Percentiles rank a stretch among this genome's conserved stretches.
These are phyloP conservation scores for Pogoniulus pusillus DNA, from an alignment of 2,797 vertebrate genomes.

Conservation along the genomic window DNA sequence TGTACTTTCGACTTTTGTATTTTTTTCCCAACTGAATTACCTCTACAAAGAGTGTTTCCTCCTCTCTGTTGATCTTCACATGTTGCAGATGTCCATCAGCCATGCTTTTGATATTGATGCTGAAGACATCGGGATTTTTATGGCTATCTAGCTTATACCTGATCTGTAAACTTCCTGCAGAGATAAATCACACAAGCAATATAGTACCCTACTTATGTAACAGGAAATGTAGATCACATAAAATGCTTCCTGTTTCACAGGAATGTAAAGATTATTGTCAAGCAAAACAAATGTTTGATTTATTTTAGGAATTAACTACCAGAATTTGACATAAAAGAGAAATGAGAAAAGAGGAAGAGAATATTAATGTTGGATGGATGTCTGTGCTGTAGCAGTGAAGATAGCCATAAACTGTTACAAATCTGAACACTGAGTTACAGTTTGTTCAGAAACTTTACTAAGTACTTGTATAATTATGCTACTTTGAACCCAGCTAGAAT, in stretches of 20 bases:
- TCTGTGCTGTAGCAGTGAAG: neutral
- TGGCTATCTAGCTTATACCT: slow-evolving; percentile 86
- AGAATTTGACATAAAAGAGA: neutral
- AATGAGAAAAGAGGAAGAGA: neutral
- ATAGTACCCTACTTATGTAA: neutral
- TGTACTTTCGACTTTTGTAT: neutral
- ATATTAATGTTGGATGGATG: neutral
- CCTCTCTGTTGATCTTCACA: slow-evolving; percentile 81
- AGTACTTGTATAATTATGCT: neutral
- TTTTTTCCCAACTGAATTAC: slow-evolving; percentile 50
- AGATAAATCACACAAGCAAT: neutral
- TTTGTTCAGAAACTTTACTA: neutral
- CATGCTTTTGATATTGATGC: slow-evolving; percentile 80
- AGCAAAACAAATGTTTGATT: neutral
- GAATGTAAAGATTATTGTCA: neutral
- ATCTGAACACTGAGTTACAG: neutral
- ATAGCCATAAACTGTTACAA: neutral
- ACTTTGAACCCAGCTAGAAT: no score
- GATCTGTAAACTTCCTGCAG: slow-evolving; percentile 88
- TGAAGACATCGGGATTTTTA: slow-evolving; percentile 82
- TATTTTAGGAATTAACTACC: neutral
- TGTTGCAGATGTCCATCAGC: slow-evolving; percentile 86
- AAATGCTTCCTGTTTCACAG: neutral
- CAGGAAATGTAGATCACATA: neutral
- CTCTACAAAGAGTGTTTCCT: slow-evolving; percentile 81